Percentiles rank a stretch among this genome's conserved stretches.
Conservation (phyloP, 2,888 invertebrate species). For the Aphodius sticticus region DNA sequence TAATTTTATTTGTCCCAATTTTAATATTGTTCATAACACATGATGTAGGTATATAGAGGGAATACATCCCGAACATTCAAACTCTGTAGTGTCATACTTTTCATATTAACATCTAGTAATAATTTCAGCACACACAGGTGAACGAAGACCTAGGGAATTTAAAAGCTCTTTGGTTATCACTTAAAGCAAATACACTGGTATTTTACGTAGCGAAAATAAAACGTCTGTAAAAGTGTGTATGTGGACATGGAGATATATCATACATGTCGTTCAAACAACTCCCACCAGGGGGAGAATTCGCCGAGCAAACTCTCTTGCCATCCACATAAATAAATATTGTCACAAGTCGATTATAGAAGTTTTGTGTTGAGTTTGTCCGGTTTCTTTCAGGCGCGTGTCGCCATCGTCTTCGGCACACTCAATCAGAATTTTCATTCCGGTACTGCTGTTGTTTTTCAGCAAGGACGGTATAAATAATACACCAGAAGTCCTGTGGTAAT, state of each 20-base stretch:
- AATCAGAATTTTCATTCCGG: conserved; percentile 38
- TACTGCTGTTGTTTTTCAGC: conserved; percentile 33
- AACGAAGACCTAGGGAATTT: not conserved
- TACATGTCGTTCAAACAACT: not conserved
- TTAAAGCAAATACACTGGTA: not conserved
- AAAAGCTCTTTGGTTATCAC: not conserved
- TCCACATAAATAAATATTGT: conserved; percentile 43
- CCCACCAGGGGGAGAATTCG: not conserved
- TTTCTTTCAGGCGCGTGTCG: not conserved
- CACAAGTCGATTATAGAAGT: conserved; percentile 41
- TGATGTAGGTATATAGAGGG: no score
- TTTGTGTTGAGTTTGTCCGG: conserved; percentile 6
- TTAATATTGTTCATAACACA: no score
- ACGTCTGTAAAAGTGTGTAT: not conserved
- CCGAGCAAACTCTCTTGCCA: conserved; percentile 13
- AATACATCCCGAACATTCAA: no score
- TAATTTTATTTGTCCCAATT: no score
- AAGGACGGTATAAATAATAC: not conserved
- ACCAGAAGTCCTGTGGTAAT: not conserved
- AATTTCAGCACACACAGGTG: no score
- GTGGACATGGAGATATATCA: not conserved
- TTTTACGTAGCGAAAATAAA: not conserved
- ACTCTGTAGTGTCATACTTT: no score
- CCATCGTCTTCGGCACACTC: conserved; percentile 30
- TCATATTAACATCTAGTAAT: no score